Evolutionary conservation across 2,888 invertebrate genomes (phyloP), one percentile per base, ranked within the genome.

Genomic region (Camponotus fellah): DNA sequence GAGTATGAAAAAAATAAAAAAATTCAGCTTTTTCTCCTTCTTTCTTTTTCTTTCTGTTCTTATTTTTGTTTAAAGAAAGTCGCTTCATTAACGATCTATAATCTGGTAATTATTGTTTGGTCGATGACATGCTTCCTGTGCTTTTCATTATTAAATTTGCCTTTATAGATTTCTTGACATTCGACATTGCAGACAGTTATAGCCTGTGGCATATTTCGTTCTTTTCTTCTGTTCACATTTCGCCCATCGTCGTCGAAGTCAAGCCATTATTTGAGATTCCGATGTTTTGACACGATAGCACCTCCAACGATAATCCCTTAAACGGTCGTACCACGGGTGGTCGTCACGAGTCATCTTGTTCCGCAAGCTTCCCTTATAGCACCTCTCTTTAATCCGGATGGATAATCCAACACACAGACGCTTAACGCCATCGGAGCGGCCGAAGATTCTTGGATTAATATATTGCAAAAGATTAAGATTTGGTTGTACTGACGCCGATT

Each of bases 241-340:
- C 64, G 32, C 43, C 62, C 46, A 62, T 82, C 75, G 34, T 56
- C 4, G 84, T 81, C 85, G 85, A 92, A 94, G 94, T 93, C 93
- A 94, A 93, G 85, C 89, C 87, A 92, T 89, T 88, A 87, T 88
- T 89, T 53, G n/a, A 53, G 17, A n/a, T 85, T 83, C 84, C 83
- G 89, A 85, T 94, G 94, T 94, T 94, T 94, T 94, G 94, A 94
- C 94, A 94, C 92, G 92, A 91, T 53, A 53, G 92, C 92, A 94
- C 93, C 93, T 92, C 91, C 72, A 86, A 88, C 91, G 94, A 92
- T 94, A 93, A 94, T 94, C 94, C 93, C 92, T 94, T 94, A 93
- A 94, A 94, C 93, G 93, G 86, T 86, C 92, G 43, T 91, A 49
- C 21, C 56, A 83, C 92, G 91, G 92, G 93, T 91, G 93, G 92